Percentiles rank a stretch among this genome's conserved stretches.
These are phyloP conservation scores for Schizaphis graminum DNA, from an alignment of 2,888 invertebrate species.

Conservation along the genomic window DNA sequence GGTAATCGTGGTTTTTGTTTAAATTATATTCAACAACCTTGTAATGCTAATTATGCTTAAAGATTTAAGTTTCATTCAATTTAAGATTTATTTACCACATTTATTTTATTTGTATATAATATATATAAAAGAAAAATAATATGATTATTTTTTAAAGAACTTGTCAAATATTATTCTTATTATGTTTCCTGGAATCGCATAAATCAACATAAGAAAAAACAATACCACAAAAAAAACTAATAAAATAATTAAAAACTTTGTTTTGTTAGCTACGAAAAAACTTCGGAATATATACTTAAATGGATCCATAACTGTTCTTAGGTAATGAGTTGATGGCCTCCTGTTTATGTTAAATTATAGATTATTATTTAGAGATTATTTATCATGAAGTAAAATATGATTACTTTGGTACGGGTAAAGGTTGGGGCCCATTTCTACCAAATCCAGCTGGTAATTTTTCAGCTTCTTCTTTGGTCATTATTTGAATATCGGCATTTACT, in stretches of 20 bases:
- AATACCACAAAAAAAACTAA: background rate
- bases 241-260: background rate
- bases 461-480: constrained; percentile 77
- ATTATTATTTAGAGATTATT: background rate
- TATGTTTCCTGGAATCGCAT: constrained; percentile 88
- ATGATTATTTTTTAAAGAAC: background rate
- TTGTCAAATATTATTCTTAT: constrained; percentile 88
- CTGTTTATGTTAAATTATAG: constrained; percentile 1
- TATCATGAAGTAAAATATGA: background rate
- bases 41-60: constrained; percentile 73
- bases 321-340: constrained; percentile 7
- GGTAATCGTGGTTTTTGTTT: constrained; percentile 86
- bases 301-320: constrained; percentile 3
- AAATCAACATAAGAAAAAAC: constrained; percentile 78
- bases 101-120: too few species aligned
- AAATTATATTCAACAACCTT: constrained; percentile 88
- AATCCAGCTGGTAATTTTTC: constrained; percentile 76
- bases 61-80: background rate
- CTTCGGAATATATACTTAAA: background rate
- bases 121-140: background rate
- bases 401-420: constrained; percentile 77
- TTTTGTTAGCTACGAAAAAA: constrained; percentile 27
- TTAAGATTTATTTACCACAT: background rate
- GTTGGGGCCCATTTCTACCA: constrained; percentile 77
- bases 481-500: constrained; percentile 78